Evolutionary conservation across 2,113 vertebrate genomes (phyloP).

Genomic region (Zosterops borbonicus): DNA sequence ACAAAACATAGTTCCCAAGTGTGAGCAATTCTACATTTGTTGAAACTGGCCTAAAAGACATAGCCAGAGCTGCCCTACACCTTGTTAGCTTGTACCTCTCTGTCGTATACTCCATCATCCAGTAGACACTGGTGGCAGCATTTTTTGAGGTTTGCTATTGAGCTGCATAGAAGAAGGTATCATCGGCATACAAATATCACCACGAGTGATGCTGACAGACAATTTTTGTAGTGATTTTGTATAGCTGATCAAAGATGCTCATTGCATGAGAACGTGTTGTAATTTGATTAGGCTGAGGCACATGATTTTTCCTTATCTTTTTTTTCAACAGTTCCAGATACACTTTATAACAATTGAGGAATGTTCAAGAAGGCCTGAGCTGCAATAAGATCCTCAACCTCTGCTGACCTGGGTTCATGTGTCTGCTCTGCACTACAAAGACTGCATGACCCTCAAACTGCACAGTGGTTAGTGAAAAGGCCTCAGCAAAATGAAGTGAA

Average conservation of each 20-base stretch:
- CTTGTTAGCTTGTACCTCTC: not conserved
- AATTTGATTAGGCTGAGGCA: not conserved
- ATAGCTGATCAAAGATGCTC: not conserved
- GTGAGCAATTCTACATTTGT: not conserved
- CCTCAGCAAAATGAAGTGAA: not conserved
- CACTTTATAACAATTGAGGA: not conserved
- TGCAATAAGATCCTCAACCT: not conserved
- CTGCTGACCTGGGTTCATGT: not conserved
- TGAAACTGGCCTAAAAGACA: not conserved
- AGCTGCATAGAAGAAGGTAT: not conserved
- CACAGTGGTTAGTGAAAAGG: not conserved
- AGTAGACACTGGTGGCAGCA: not conserved
- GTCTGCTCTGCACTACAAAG: not conserved
- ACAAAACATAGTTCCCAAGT: not conserved
- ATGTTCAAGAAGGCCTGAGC: not conserved
- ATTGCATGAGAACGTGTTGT: not conserved
- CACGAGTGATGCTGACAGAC: not conserved
- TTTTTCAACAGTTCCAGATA: not conserved
- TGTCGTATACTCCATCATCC: not conserved
- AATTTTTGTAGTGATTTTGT: not conserved
- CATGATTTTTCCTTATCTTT: not conserved
- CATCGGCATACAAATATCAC: not conserved
- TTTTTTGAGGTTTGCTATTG: not conserved
- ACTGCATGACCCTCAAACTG: not conserved
- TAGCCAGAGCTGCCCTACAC: rapidly evolving